Base-by-base conservation (phyloP, 2,113 vertebrate species). In the Anthoscopus minutus region DNA sequence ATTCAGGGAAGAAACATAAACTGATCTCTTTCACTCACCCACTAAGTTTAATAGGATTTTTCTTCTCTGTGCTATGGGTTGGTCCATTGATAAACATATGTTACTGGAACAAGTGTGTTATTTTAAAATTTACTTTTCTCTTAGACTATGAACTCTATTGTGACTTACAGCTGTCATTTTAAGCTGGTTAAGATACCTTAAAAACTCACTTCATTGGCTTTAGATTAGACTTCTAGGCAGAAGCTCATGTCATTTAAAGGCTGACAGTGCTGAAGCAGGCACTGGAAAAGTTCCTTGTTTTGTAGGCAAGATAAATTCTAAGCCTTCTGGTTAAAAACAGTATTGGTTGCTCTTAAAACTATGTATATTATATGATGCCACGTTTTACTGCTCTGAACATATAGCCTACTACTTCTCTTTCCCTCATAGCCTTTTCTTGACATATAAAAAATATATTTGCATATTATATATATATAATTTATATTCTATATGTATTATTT, bases 1-100 rank as follows among this genome's bases (percentile, higher is more conserved):
- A 96, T 97, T 97, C 96, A 97, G 77, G 73, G 76, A 96, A 95
- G 93, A 97, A 97, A 93, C 70, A 47, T 25, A 88, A 94, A 50
- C 93, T 80, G 94, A 94, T 95, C 91, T 94, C 54, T 95, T 86
- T 93, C 42, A 71, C 91, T 93, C 82, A 69, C 69, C 79, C 67
- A 44, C 35, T 70, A 67, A 71, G 35, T 95, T 96, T 92, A 72
- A 78, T 66, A 38, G 62, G 47, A 72, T 82, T 91, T 92, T 51
- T 35, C 37, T 81, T 65, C 58, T 91, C 82, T 56, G 20, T 62
- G 11, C 51, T 53, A 28, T 78, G 27, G 24, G 38, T 57, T 83
- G 86, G 58, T 53, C 44, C 44, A 13, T 2, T 50, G 82, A 54
- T 73, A 73, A 24, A 28, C 50, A 53, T 6, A 1, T 38, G 48